A percentile compares a stretch with the other conserved stretches of the same genome.
Evolutionary conservation across 2,113 vertebrate genomes (phyloP).

Genomic region (Gnathonemus echidnorhynchus): DNA sequence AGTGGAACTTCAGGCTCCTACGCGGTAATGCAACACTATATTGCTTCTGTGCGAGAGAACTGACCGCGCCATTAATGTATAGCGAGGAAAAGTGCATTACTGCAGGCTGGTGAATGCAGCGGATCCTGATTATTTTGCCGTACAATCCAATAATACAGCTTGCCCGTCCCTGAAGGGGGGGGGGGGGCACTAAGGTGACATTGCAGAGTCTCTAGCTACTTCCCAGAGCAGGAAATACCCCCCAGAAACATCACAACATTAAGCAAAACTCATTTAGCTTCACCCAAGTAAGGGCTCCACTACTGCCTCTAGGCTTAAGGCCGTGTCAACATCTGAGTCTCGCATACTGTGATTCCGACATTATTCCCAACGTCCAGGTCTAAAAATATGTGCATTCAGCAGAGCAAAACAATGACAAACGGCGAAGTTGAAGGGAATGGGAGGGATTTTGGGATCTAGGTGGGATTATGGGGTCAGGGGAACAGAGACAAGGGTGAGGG

Average conservation of each 20-base stretch:
- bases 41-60: background rate
- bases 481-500: background rate
- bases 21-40: background rate
- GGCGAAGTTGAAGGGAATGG: background rate
- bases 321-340: background rate
- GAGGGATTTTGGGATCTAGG: background rate
- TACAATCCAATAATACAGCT: background rate
- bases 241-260: background rate
- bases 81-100: background rate
- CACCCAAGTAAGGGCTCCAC: background rate
- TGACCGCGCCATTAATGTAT: background rate
- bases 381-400: background rate
- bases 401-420: background rate
- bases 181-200: background rate
- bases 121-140: background rate
- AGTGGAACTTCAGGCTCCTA: background rate
- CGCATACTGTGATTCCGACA: background rate
- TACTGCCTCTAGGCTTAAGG: background rate
- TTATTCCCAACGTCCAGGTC: background rate
- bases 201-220: background rate
- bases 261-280: background rate
- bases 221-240: background rate
- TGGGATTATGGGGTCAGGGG: background rate
- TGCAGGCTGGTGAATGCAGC: background rate
- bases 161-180: background rate